A percentile compares a stretch with the other conserved stretches of the same genome.
phyloP scores from a whole-genome alignment of 2,113 vertebrate genomes.

The Dunckerocampus dactyliophorus region DNA sequence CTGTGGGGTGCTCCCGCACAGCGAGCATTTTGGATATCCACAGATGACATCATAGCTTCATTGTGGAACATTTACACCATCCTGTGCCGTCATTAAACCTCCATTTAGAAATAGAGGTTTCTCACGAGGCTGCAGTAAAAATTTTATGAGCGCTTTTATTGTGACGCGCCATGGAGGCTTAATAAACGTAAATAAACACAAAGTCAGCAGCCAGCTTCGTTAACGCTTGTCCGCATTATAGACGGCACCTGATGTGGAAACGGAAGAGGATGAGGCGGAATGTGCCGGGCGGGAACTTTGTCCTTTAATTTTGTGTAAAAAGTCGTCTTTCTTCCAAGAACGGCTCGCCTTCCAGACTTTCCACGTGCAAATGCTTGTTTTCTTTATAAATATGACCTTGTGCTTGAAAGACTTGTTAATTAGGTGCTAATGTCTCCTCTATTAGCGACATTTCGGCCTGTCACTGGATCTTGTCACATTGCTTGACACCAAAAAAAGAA shows the following conservation, averaged over 20 bases:
- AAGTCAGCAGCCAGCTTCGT: slow-evolving; percentile 26
- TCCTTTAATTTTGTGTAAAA: no score
- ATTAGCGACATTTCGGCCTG: neutral
- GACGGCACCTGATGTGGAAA: neutral
- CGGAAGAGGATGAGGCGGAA: slow-evolving; percentile 10
- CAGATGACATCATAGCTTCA: no score
- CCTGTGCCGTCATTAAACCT: neutral
- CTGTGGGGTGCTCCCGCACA: no score
- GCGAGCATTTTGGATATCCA: no score
- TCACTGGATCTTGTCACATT: neutral
- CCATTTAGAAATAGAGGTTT: no score
- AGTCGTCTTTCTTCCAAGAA: slow-evolving; percentile 17
- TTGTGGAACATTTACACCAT: neutral
- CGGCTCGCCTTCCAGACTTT: slow-evolving; percentile 12
- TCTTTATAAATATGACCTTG: slow-evolving; percentile 5
- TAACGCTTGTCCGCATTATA: slow-evolving; percentile 7
- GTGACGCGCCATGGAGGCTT: neutral
- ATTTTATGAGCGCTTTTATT: slow-evolving; percentile 24
- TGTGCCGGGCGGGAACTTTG: slow-evolving; percentile 11
- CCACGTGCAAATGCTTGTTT: slow-evolving; percentile 12
- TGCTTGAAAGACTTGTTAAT: neutral
- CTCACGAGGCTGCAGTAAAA: slow-evolving; percentile 6
- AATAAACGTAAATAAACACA: slow-evolving; percentile 1
- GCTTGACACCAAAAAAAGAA: neutral
- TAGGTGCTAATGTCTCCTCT: neutral